A percentile compares a stretch with the other conserved stretches of the same genome.
phyloP scores from a whole-genome alignment of 2,113 vertebrate species.

The Anthoscopus minutus region DNA sequence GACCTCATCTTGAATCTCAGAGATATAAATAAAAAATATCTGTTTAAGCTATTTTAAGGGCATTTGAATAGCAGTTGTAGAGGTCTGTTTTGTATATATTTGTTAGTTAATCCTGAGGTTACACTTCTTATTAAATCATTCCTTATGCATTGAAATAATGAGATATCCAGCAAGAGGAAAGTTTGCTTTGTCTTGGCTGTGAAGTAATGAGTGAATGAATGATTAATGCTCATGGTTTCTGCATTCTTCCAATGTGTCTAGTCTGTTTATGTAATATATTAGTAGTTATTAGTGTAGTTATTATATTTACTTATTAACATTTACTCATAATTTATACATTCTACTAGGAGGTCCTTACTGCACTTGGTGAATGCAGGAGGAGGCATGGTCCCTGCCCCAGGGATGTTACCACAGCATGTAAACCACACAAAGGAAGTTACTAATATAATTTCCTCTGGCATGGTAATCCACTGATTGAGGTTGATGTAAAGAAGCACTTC shows the following conservation, averaged over 20 bases:
- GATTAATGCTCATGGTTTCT: neutral
- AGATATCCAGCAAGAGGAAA: neutral
- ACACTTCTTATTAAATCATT: neutral
- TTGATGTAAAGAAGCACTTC: neutral
- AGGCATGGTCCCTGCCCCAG: rapidly evolving
- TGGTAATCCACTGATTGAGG: neutral
- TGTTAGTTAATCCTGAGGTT: neutral
- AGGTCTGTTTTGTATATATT: constrained; percentile 29
- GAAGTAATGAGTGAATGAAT: neutral
- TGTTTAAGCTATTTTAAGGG: constrained; percentile 26
- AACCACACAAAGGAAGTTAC: neutral
- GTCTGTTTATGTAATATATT: neutral
- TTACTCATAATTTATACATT: neutral
- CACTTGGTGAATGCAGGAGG: neutral
- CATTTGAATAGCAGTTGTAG: constrained; percentile 5
- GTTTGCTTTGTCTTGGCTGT: neutral
- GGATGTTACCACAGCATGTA: neutral
- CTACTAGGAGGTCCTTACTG: neutral
- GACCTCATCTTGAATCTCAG: constrained; percentile 14
- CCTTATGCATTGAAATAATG: neutral
- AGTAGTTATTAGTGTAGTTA: neutral
- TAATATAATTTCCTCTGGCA: neutral
- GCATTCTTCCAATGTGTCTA: neutral
- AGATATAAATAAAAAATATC: constrained; percentile 8
- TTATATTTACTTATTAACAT: neutral